Conservation (phyloP, 1,140 invertebrate genomes). For the Hyposmocoma kahamanoa region DNA sequence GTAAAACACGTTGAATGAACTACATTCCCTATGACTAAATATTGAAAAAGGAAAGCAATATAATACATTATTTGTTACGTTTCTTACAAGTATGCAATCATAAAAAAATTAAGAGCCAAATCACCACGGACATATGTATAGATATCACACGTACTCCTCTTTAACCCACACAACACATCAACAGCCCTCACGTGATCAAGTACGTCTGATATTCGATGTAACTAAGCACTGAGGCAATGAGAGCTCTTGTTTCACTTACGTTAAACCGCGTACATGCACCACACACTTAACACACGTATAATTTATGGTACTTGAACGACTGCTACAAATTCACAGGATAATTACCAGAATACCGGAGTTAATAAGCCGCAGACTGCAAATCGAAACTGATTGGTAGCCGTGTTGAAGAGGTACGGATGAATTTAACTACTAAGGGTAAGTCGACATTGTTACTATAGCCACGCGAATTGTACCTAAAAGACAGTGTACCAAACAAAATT, state of each 20-base stretch:
- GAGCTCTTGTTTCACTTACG: slow-evolving; percentile 32
- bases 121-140: too few relatives aligned
- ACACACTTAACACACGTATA: slow-evolving; percentile 26
- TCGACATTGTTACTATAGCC: slow-evolving; percentile 12
- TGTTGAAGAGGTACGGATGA: slow-evolving; percentile 63
- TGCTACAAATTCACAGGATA: slow-evolving; percentile 63
- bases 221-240: slow-evolving; percentile 38
- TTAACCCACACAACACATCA: too few relatives aligned
- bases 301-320: slow-evolving; percentile 55
- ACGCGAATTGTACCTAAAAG: slow-evolving; percentile 14
- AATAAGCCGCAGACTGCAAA: slow-evolving; percentile 53
- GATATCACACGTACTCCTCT: too few relatives aligned
- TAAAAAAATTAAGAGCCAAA: too few relatives aligned
- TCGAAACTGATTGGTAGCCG: slow-evolving; percentile 52
- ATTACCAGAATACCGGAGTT: slow-evolving; percentile 64
- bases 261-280: slow-evolving; percentile 26
- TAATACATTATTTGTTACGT: too few relatives aligned
- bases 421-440: slow-evolving; percentile 68
- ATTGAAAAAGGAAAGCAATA: too few relatives aligned
- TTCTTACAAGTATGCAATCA: too few relatives aligned
- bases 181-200: slow-evolving; percentile 18
- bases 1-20: too few relatives aligned
- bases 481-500: too few relatives aligned
- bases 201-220: slow-evolving; percentile 46
- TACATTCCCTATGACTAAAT: too few relatives aligned